Evolutionary conservation across 2,113 vertebrate genomes (phyloP).

Genomic region (Boulengeromyrus knoepffleri): DNA sequence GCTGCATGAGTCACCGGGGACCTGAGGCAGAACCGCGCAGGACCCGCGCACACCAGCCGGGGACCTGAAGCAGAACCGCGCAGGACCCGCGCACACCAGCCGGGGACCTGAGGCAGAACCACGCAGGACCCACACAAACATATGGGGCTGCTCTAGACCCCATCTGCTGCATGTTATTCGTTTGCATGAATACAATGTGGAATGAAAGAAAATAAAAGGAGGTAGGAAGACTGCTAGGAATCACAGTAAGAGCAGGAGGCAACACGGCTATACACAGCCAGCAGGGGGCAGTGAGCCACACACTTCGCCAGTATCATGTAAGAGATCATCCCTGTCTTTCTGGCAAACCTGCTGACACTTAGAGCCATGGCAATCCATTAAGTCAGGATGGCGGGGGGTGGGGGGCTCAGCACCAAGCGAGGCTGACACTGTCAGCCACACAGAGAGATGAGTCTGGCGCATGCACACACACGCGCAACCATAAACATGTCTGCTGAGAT

Average conservation of each 20-base stretch:
- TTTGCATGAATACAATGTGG: neutral
- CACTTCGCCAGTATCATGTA: slow-evolving; percentile 25
- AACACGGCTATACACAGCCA: neutral
- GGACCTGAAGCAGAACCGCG: neutral
- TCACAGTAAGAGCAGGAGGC: neutral
- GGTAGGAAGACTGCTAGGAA: neutral
- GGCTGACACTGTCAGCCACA: neutral
- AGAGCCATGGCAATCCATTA: slow-evolving; percentile 56
- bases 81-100: neutral
- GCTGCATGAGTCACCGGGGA: neutral
- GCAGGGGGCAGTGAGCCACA: neutral
- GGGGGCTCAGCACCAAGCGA: neutral
- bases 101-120: neutral
- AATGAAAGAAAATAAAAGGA: neutral
- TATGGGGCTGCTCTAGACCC: neutral
- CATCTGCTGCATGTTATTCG: neutral
- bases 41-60: neutral
- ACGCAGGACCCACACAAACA: neutral
- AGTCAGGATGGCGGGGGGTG: slow-evolving; percentile 43
- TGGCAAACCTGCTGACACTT: slow-evolving; percentile 30
- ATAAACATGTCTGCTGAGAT: neutral
- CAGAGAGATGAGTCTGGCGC: neutral
- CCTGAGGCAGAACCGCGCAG: neutral
- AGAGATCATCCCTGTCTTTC: slow-evolving; percentile 16
- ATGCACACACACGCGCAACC: neutral